Base-by-base conservation (phyloP, 2,888 invertebrate species). In the Chesias legatella region DNA sequence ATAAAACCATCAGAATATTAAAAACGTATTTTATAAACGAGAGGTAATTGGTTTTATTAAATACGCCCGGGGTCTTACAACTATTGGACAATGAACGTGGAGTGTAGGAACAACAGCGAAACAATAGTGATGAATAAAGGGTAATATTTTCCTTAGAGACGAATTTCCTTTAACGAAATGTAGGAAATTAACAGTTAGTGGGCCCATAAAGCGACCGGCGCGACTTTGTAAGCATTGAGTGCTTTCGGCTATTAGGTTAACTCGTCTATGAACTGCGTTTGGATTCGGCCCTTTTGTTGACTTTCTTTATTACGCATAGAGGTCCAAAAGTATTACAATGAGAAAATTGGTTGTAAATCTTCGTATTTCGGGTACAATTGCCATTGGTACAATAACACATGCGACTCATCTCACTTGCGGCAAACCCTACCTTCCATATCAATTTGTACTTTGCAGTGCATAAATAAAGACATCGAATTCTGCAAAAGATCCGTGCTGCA, bases 161-260 rank as follows among this genome's bases (percentile, higher is more conserved):
- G 72, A 75, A 72, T 77, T 80, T 78, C 67, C 76, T 76, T 70
- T 76, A 73, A 72, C 74, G 71, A 72, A 75, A 78, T 74, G 77
- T 74, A 76, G 79, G 77, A 83, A 82, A 84, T 84, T 83, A 85
- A 79, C 85, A 75, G 84, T 79, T 81, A 81, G 80, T 79, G 74
- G 74, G 57, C 59, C 69, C 76, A 79, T 84, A 84, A 82, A 82
- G 74, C 68, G 77, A 70, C 74, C 77, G 72, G 63, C 67, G 77
- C 72, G 80, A 84, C 79, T 84, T 81, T 79, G 82, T 82, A 79
- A 78, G 84, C 86, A 84, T 84, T 82, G 84, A 86, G 84, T 83
- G 86, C 82, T 86, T 86, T 86, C 67, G 66, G 83, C 86, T 85
- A 84, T 86, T 84, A 86, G 73, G 79, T 81, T 83, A 84, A 82